phyloP scores from a whole-genome alignment of 2,797 vertebrate genomes.

The Phataginus tricuspis region DNA sequence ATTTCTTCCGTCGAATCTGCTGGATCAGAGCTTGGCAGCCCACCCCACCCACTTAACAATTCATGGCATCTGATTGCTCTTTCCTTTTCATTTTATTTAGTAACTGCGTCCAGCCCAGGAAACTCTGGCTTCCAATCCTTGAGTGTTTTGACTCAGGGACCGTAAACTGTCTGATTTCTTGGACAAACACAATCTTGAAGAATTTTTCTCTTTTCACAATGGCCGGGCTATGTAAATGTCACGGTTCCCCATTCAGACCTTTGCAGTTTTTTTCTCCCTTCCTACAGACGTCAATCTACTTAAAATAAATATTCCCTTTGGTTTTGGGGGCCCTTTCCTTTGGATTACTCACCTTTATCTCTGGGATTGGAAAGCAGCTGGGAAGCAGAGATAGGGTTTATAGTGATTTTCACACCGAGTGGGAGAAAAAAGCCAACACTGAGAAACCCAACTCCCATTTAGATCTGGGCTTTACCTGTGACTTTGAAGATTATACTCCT shows the following conservation, averaged over 20 bases:
- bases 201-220: slow-evolving; percentile 74
- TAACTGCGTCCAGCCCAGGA: slow-evolving; percentile 87
- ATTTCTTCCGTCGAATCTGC: slow-evolving; percentile 60
- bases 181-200: slow-evolving; percentile 68
- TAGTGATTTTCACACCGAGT: not conserved
- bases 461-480: not conserved
- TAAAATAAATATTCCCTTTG: slow-evolving; percentile 80
- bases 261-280: slow-evolving; percentile 37
- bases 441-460: not conserved
- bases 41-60: slow-evolving; percentile 76
- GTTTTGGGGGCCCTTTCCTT: slow-evolving; percentile 66
- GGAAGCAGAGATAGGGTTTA: slow-evolving; percentile 34
- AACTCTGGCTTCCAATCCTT: slow-evolving; percentile 79
- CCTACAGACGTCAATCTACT: slow-evolving; percentile 78
- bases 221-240: slow-evolving; percentile 67
- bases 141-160: slow-evolving; percentile 81
- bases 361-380: slow-evolving; percentile 60
- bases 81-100: slow-evolving; percentile 88
- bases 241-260: slow-evolving; percentile 59
- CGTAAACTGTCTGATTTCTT: slow-evolving; percentile 80
- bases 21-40: slow-evolving; percentile 56
- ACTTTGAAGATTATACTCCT: not conserved
- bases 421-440: not conserved
- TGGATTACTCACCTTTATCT: slow-evolving; percentile 70
- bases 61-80: slow-evolving; percentile 80